Percentiles rank a stretch among this genome's conserved stretches.
phyloP scores from a whole-genome alignment of 1,140 invertebrate species.

The Lordiphosa collinella region DNA sequence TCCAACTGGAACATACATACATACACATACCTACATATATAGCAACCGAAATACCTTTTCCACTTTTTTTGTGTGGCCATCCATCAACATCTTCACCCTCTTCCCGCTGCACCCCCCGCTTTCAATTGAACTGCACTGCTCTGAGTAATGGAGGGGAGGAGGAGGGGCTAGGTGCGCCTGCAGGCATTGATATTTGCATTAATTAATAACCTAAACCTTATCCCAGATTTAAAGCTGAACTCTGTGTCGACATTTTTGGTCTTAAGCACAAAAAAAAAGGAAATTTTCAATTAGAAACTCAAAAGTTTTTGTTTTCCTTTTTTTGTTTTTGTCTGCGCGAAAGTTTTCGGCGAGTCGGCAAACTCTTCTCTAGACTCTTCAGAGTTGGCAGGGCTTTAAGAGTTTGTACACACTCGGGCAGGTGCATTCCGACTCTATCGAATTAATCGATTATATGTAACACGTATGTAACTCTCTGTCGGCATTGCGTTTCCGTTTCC shows the following conservation, averaged over 20 bases:
- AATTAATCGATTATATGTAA: conserved; percentile 78
- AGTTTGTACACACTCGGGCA: not conserved
- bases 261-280: not conserved
- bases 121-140: conserved; percentile 12
- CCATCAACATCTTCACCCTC: conserved; percentile 49
- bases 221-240: not conserved
- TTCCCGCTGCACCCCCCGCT: too few relatives aligned
- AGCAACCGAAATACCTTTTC: conserved; percentile 66
- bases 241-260: conserved; percentile 9
- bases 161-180: conserved; percentile 20
- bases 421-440: conserved; percentile 79
- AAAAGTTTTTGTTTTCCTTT: conserved; percentile 28
- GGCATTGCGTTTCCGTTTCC: conserved; percentile 79
- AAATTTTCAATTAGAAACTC: conserved; percentile 41
- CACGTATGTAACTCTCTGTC: conserved; percentile 55
- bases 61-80: conserved; percentile 41
- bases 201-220: conserved; percentile 44
- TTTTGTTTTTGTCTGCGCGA: conserved; percentile 14
- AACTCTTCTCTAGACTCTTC: conserved; percentile 44
- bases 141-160: too few relatives aligned
- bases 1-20: not conserved
- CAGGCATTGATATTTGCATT: conserved; percentile 48
- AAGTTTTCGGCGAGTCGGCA: conserved; percentile 29
- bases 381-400: not conserved
- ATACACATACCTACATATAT: not conserved